phyloP scores from a whole-genome alignment of 2,797 vertebrate genomes.

The Enteromius argenteus region DNA sequence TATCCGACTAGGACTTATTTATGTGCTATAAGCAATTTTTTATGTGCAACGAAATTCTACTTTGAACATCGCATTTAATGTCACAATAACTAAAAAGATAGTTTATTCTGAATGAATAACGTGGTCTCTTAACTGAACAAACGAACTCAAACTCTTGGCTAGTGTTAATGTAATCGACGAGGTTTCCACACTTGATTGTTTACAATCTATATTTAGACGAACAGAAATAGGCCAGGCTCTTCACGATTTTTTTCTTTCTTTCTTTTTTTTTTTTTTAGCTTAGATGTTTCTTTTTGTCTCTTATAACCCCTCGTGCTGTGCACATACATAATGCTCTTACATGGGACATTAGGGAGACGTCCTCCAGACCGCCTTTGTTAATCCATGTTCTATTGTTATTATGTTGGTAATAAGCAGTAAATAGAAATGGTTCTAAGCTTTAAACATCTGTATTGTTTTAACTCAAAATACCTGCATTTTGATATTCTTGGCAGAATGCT shows the following conservation, averaged over 20 bases:
- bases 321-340: conserved; percentile 74
- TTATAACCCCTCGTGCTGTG: conserved; percentile 70
- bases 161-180: neutral
- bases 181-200: neutral
- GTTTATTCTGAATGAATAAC: neutral
- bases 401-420: conserved; percentile 13
- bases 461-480: neutral
- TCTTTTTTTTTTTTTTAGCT: neutral
- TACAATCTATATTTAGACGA: neutral
- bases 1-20: neutral
- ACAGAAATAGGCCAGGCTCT: neutral
- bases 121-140: neutral
- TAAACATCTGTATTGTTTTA: conserved; percentile 11
- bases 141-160: neutral
- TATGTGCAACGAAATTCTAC: neutral
- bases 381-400: conserved; percentile 27
- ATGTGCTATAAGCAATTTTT: neutral
- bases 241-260: neutral
- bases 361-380: conserved; percentile 59
- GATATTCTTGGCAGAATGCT: neutral
- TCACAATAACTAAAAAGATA: neutral
- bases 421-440: neutral
- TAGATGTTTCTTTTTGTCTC: conserved; percentile 52
- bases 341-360: conserved; percentile 67
- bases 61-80: neutral